phyloP scores from a whole-genome alignment of 2,113 vertebrate species.

The Mellivora capensis region DNA sequence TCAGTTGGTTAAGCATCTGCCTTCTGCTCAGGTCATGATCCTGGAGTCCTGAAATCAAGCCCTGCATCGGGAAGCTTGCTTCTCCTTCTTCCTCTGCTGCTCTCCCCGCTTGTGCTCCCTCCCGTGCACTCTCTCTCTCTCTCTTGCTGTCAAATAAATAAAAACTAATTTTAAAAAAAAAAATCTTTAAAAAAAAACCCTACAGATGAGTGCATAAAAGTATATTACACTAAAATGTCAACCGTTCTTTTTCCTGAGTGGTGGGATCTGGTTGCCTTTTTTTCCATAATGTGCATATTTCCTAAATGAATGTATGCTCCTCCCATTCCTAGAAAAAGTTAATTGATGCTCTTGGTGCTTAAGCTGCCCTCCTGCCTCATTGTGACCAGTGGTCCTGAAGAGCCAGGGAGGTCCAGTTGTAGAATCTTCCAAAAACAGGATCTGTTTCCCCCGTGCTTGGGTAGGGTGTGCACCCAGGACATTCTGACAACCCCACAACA shows the following conservation, averaged over 20 bases:
- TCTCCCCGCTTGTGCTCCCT: not conserved
- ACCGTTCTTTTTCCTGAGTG: not conserved
- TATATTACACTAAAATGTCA: rapidly evolving
- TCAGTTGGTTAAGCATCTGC: too few relatives aligned
- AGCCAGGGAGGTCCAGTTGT: rapidly evolving
- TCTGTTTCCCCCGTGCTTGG: rapidly evolving
- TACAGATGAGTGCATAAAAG: not conserved
- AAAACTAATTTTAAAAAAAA: not conserved
- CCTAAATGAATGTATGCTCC: not conserved
- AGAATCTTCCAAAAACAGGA: not conserved
- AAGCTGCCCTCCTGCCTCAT: rapidly evolving
- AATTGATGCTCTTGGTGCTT: rapidly evolving
- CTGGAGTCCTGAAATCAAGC: too few relatives aligned
- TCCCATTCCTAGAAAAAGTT: not conserved
- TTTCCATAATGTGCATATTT: not conserved
- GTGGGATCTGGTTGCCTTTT: not conserved
- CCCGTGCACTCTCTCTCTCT: too few relatives aligned
- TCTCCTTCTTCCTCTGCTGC: not conserved
- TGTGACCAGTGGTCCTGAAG: rapidly evolving
- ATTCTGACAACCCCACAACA: too few relatives aligned
- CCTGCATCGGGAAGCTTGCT: too few relatives aligned
- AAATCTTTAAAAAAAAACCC: not conserved
- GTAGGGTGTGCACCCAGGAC: rapidly evolving
- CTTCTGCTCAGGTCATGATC: too few relatives aligned
- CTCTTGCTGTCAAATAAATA: not conserved